phyloP scores from a whole-genome alignment of 1,140 invertebrate species.

The Hyles vespertilio region DNA sequence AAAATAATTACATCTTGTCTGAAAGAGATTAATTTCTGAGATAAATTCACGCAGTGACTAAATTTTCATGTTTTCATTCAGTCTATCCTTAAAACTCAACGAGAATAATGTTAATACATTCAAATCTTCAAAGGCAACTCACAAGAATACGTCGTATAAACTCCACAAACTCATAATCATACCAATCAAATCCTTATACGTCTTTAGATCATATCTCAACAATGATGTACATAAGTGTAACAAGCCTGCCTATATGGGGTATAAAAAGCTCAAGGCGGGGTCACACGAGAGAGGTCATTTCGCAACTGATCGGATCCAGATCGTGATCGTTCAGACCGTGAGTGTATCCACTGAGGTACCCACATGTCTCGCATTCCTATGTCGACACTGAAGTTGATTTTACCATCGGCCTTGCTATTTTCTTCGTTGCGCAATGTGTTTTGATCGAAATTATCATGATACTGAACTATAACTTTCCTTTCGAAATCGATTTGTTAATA shows the following conservation, averaged over 20 bases:
- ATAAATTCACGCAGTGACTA: too few relatives aligned
- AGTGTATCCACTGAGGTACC: slow-evolving; percentile 31
- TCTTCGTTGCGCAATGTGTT: slow-evolving; percentile 10
- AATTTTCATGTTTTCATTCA: too few relatives aligned
- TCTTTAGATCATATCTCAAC: too few relatives aligned
- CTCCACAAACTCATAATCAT: too few relatives aligned
- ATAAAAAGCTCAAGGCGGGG: not conserved
- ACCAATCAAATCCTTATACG: too few relatives aligned
- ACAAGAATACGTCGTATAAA: not conserved
- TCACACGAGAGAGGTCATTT: slow-evolving; percentile 4
- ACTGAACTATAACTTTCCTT: slow-evolving; percentile 14
- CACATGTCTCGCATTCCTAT: slow-evolving; percentile 26
- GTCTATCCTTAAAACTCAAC: not conserved
- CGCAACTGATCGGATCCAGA: slow-evolving; percentile 17
- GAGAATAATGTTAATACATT: not conserved
- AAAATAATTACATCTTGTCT: too few relatives aligned
- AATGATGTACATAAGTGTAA: too few relatives aligned
- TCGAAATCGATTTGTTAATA: slow-evolving; percentile 10
- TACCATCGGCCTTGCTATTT: slow-evolving; percentile 9
- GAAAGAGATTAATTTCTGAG: too few relatives aligned
- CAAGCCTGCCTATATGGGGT: not conserved
- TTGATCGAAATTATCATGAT: slow-evolving; percentile 8
- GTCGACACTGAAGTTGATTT: slow-evolving; percentile 21
- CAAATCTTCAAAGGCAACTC: not conserved
- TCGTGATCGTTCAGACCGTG: slow-evolving; percentile 57